Conservation (phyloP, 2,797 vertebrate genomes). For the Pteropus rufus region DNA sequence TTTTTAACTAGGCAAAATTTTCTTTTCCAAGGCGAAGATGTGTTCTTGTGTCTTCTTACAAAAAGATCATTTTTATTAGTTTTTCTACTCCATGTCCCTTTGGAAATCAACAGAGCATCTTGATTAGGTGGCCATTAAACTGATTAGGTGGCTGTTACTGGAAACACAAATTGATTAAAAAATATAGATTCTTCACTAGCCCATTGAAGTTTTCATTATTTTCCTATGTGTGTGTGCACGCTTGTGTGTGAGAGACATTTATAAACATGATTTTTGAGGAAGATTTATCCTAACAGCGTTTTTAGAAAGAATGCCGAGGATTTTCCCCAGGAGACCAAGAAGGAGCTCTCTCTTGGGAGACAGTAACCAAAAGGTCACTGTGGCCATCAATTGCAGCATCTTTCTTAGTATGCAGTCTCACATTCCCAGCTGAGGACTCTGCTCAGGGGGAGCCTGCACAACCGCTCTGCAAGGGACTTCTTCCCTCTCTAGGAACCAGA, state of each 20-base stretch:
- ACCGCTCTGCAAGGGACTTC: slow-evolving; percentile 53
- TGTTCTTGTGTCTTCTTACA: not conserved
- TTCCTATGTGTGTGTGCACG: not conserved
- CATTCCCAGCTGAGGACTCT: slow-evolving; percentile 10
- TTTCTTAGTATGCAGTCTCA: slow-evolving; percentile 51
- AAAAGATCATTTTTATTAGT: slow-evolving; percentile 28
- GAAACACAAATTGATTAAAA: slow-evolving; percentile 58
- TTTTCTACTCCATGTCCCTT: slow-evolving; percentile 40
- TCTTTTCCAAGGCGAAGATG: not conserved
- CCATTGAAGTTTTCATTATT: slow-evolving; percentile 26
- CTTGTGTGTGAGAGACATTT: not conserved
- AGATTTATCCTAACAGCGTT: slow-evolving; percentile 27
- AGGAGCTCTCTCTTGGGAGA: slow-evolving; percentile 66
- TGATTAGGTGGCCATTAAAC: slow-evolving; percentile 42
- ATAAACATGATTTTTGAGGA: slow-evolving; percentile 18
- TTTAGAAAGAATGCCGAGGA: slow-evolving; percentile 53
- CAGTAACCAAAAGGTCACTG: slow-evolving; percentile 60
- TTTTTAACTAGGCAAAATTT: slow-evolving; percentile 14
- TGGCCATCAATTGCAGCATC: slow-evolving; percentile 58
- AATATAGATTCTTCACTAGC: slow-evolving; percentile 27
- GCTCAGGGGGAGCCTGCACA: slow-evolving; percentile 28
- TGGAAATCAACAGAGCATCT: slow-evolving; percentile 53
- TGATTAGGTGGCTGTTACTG: slow-evolving; percentile 46
- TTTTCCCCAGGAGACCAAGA: slow-evolving; percentile 34
- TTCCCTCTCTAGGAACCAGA: not conserved